Percentiles rank a stretch among this genome's conserved stretches.
Evolutionary conservation across 1,140 invertebrate genomes (phyloP).

Genomic region (Formica selysi): DNA sequence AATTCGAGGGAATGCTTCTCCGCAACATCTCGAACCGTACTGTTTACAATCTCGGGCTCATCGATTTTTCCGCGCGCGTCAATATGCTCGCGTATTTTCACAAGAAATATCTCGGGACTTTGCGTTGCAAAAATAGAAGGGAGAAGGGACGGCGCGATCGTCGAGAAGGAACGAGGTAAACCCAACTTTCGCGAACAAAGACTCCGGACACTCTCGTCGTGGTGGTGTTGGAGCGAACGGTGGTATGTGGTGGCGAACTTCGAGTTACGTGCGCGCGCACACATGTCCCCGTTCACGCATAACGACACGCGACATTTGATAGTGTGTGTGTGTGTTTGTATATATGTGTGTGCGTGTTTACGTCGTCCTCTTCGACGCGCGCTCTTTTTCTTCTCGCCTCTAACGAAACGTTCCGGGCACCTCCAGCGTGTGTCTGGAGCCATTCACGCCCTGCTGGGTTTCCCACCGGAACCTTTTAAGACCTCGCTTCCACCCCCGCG

Average conservation of each 20-base stretch:
- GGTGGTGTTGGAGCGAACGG: not conserved
- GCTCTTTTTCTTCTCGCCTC: conserved; percentile 39
- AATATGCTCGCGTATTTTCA: conserved; percentile 52
- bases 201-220: conserved; percentile 42
- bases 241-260: conserved; percentile 57
- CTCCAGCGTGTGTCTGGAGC: conserved; percentile 77
- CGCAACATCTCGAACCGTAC: not conserved
- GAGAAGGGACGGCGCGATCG: conserved; percentile 43
- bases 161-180: conserved; percentile 71
- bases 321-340: not conserved
- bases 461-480: conserved; percentile 82
- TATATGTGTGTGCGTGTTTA: conserved; percentile 1
- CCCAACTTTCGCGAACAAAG: conserved; percentile 76
- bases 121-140: conserved; percentile 69
- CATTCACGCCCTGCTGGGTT: conserved; percentile 78
- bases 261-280: conserved; percentile 61
- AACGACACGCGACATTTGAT: conserved; percentile 22
- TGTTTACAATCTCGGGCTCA: conserved; percentile 47
- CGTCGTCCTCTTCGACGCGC: not conserved
- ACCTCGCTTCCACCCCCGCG: conserved; percentile 78
- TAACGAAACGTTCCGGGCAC: conserved; percentile 67
- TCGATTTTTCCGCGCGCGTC: conserved; percentile 60
- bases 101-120: conserved; percentile 36
- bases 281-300: conserved; percentile 49
- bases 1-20: conserved; percentile 1